Evolutionary conservation across 2,888 invertebrate genomes (phyloP), one percentile per base, ranked within the genome.

Genomic region (Diplolepis rosae): DNA sequence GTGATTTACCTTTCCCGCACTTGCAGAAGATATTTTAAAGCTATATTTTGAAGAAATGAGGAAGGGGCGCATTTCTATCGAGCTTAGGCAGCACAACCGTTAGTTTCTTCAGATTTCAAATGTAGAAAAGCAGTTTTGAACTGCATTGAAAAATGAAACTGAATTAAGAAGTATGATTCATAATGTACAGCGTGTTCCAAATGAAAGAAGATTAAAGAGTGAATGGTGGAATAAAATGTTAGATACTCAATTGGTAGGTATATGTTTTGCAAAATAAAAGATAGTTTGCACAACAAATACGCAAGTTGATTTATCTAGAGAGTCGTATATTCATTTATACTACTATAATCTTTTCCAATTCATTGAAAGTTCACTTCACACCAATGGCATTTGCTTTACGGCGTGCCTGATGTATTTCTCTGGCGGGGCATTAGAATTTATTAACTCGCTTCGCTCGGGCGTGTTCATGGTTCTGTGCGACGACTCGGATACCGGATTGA

Each of bases 311-410:
- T 82, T 82, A 82, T 81, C 83, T 83, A 79, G 71, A 69, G 35
- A 75, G 73, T 76, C 80, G 74, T 75, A 74, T 73, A 79, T 71
- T 66, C 75, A 74, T 61, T 56, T 70, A 61, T 67, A 66, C 74
- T 72, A 75, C 74, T 72, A 70, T 69, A 52, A 73, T 72, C 73
- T 77, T 74, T 81, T 74, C 79, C 77, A 80, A 75, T 75, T 77
- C 76, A 83, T 83, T 80, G 84, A 85, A 85, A 85, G 85, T 85
- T 85, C 85, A 85, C 83, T 85, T 85, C 84, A 85, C 83, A 77
- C 81, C 82, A 84, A 85, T 84, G 84, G 84, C 84, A 85, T 85
- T 85, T 83, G 82, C 81, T 80, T 70, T 75, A 74, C 69, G 68
- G 65, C 76, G 22, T 39, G 77, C 68, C 73, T 73, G 80, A 79